These are phyloP conservation scores for Lycodopsis pacificus DNA, from an alignment of 2,797 vertebrate species.

Conservation along the genomic window DNA sequence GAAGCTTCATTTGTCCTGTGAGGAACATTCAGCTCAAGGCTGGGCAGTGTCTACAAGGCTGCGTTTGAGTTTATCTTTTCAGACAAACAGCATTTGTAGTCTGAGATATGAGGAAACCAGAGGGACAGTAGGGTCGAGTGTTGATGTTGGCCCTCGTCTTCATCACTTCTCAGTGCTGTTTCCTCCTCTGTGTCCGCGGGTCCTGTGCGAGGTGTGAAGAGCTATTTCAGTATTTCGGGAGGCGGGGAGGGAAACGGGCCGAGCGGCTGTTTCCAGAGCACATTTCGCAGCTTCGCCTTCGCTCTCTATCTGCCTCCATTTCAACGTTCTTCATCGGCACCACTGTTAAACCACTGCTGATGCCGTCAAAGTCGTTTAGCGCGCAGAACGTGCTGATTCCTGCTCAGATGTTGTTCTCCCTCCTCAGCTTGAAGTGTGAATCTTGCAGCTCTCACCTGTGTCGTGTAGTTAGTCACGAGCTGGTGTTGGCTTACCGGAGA, in stretches of 20 bases:
- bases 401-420: neutral
- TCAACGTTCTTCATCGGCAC: neutral
- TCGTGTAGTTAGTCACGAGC: neutral
- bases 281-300: conserved; percentile 17
- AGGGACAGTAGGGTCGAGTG: neutral
- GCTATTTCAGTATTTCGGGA: conserved; percentile 24
- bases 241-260: neutral
- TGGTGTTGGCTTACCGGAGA: conserved; percentile 66
- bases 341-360: neutral
- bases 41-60: neutral
- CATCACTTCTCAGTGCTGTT: no score
- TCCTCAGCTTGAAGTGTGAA: neutral
- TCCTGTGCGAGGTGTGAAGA: conserved; percentile 44
- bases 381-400: neutral
- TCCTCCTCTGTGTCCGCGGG: conserved; percentile 18
- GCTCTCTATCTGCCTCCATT: neutral
- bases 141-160: neutral
- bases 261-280: conserved; percentile 8
- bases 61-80: neutral
- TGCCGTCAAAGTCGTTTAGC: neutral
- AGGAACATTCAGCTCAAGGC: neutral
- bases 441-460: rapidly evolving
- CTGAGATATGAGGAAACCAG: neutral
- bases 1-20: neutral
- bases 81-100: neutral